A percentile compares a stretch with the other conserved stretches of the same genome.
Evolutionary conservation across 92 coral and sea anemone species (phyloP).

Genomic region (Umimayanthus chanpuru): DNA sequence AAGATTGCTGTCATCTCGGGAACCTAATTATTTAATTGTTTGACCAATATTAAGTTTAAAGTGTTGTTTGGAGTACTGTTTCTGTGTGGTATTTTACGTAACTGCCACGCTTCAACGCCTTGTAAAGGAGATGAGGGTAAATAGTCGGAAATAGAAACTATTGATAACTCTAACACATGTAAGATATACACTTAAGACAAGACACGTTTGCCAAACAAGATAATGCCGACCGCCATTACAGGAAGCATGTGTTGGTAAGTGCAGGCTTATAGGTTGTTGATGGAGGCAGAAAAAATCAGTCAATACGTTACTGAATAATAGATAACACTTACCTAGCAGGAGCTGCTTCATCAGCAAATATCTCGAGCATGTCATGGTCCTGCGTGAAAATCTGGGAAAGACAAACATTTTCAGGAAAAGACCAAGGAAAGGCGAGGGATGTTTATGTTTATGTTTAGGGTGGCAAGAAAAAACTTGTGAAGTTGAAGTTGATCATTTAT

Average conservation of each 20-base stretch:
- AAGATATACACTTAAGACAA: slow-evolving; percentile 42
- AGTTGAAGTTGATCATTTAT: too few species aligned
- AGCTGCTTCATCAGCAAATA: not conserved
- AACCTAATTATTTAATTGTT: too few species aligned
- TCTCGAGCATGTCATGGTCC: not conserved
- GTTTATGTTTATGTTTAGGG: too few species aligned
- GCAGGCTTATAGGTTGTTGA: not conserved
- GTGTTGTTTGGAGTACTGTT: too few species aligned
- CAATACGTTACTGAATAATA: not conserved
- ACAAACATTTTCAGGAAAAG: too few species aligned
- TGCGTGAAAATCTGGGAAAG: too few species aligned
- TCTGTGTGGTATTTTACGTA: not conserved
- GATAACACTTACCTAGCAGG: not conserved
- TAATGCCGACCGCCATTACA: slow-evolving; percentile 48
- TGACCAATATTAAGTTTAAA: too few species aligned
- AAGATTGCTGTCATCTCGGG: too few species aligned
- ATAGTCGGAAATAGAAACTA: not conserved
- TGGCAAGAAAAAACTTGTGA: too few species aligned
- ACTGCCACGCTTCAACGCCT: not conserved
- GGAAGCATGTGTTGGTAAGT: slow-evolving; percentile 62
- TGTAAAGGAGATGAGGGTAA: not conserved
- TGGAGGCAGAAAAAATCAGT: not conserved
- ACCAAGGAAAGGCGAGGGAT: too few species aligned
- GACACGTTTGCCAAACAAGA: slow-evolving; percentile 54
- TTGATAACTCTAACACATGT: not conserved